These are phyloP conservation scores for Palythoa heliodiscus DNA, from an alignment of 92 coral and sea anemone genomes.

Conservation along the genomic window DNA sequence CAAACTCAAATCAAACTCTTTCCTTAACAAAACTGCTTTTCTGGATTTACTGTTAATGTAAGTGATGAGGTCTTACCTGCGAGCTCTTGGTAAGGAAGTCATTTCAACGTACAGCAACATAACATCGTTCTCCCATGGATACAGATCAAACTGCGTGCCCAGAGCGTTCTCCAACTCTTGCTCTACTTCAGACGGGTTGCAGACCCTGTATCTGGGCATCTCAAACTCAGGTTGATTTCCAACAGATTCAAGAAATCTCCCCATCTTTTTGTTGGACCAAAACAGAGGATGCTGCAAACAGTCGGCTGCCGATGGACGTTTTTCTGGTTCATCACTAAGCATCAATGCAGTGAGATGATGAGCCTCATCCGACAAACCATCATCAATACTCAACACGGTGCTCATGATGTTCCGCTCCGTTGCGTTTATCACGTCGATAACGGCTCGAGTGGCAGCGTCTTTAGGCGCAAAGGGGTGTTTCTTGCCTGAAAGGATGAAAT, in stretches of 20 bases:
- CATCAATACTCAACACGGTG: not conserved
- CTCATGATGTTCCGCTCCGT: constrained; percentile 43
- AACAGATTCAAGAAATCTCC: constrained; percentile 53
- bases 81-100: constrained; percentile 35
- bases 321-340: not conserved
- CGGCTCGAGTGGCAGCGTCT: constrained; percentile 26
- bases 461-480: constrained; percentile 44
- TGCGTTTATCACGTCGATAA: constrained; percentile 39
- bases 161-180: constrained; percentile 33
- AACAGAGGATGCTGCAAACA: constrained; percentile 56
- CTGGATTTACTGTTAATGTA: not conserved
- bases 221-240: constrained; percentile 67
- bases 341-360: constrained; percentile 26
- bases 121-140: constrained; percentile 43
- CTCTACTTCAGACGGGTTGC: constrained; percentile 24
- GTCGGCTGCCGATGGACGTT: constrained; percentile 54
- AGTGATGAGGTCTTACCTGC: constrained; percentile 4
- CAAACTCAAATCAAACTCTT: too few species aligned
- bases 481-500: constrained; percentile 29
- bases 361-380: constrained; percentile 23
- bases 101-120: constrained; percentile 43
- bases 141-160: not conserved
- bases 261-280: constrained; percentile 63
- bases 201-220: constrained; percentile 24
- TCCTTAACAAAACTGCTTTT: too few species aligned